Evolutionary conservation across 2,888 invertebrate genomes (phyloP).

Genomic region (Drosophila tanythrix): DNA sequence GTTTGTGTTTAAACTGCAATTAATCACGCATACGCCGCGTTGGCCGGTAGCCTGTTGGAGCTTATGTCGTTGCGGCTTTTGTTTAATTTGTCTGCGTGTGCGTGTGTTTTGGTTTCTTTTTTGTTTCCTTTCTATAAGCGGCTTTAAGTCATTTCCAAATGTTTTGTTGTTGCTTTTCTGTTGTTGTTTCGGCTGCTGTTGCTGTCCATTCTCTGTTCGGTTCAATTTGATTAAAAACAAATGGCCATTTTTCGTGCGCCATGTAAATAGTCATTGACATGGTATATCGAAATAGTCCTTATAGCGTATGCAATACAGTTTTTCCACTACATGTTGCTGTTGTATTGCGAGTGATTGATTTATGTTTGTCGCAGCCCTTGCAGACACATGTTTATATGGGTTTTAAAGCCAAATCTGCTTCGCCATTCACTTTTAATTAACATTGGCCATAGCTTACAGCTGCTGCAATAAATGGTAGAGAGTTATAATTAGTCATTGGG

Average conservation of each 20-base stretch:
- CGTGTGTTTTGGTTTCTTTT: constrained; percentile 22
- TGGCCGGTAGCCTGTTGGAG: constrained; percentile 23
- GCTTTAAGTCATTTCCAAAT: constrained; percentile 67
- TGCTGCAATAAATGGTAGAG: constrained; percentile 48
- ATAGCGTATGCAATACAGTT: constrained; percentile 24
- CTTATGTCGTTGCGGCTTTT: constrained; percentile 46
- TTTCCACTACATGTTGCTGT: constrained; percentile 59
- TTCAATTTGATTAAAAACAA: constrained; percentile 60
- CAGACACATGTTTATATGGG: background rate
- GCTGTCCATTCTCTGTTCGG: constrained; percentile 39
- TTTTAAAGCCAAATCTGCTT: constrained; percentile 11
- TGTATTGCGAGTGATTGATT: constrained; percentile 57
- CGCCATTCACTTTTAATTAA: constrained; percentile 57
- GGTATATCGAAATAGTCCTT: constrained; percentile 34
- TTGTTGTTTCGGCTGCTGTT: constrained; percentile 19
- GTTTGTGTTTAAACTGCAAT: constrained; percentile 67
- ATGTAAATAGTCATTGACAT: constrained; percentile 76
- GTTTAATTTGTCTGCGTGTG: constrained; percentile 25
- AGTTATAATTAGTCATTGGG: constrained; percentile 69
- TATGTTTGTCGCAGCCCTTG: constrained; percentile 23
- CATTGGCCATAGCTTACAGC: constrained; percentile 49
- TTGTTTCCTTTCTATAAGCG: constrained; percentile 50
- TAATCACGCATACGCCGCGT: constrained; percentile 73
- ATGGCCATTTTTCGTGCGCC: constrained; percentile 71
- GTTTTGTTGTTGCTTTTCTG: constrained; percentile 29